Base-by-base conservation (phyloP, 53 echinoderm and acorn worm species). In the Patiria pectinifera region DNA sequence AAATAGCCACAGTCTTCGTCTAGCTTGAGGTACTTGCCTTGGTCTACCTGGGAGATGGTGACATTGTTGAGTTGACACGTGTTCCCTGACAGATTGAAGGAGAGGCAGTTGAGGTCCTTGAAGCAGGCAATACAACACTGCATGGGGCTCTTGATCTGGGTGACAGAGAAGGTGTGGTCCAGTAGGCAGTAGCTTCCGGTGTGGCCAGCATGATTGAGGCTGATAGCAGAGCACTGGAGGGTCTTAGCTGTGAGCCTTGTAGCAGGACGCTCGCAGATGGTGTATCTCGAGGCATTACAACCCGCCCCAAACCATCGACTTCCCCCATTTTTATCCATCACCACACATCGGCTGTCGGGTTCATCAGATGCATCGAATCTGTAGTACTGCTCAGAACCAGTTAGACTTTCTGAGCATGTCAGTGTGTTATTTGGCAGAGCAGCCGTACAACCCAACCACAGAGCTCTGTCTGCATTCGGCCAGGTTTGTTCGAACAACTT, bases 31-130 rank as follows among this genome's bases (percentile, higher is more conserved):
- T 35, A 35, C 35, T 35, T 35, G 35, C 35, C 35, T 35, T 35
- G 35, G 35, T 35, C 35, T 35, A 35, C 35, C 35, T 35, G 35
- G 35, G 35, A 35, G 35, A 35, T 35, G 35, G 35, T 35, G 35
- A 60, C 60, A 60, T 87, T 87, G 78, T 78, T 87, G 60, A 87
- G 88, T 61, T 78, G 88, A 44, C 88, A 87, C 60, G 60, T 87
- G 26, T 78, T 35, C 88, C 88, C 60, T 11, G 88, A 87, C 78
- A 87, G 78, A 53, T 59, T 87, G 88, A 87, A 87, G 88, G 60
- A 60, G 60, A 11, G 60, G 60, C 60, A 60, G 9, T 60, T 60
- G 60, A 12, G 60, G 12, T 60, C 60, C 12, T 60, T 60, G 60
- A 60, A 11, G 60, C 60, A 35, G 35, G 35, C 35, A 35, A 35